Conservation (phyloP, 2,113 vertebrate species). For the Seriola quinqueradiata region DNA sequence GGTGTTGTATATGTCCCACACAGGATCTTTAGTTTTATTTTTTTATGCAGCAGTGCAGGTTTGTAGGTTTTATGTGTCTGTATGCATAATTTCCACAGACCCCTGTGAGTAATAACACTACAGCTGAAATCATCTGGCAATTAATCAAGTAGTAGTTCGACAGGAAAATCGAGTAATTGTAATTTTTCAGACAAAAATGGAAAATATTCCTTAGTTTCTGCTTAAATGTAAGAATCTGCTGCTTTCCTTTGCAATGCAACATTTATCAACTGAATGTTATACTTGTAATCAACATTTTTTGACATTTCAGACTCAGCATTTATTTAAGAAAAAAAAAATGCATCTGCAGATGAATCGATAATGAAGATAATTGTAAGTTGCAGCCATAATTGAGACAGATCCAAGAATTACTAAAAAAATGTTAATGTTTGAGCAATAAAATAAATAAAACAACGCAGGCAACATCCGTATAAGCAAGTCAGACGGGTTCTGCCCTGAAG, state of each 20-base stretch:
- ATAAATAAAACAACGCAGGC: neutral
- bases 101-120: neutral
- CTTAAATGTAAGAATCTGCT: neutral
- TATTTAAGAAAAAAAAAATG: neutral
- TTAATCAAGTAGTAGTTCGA: neutral
- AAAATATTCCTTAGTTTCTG: neutral
- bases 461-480: neutral
- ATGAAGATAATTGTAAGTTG: neutral
- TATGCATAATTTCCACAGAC: neutral
- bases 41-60: conserved; percentile 11
- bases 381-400: neutral
- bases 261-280: neutral
- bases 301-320: neutral
- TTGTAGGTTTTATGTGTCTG: conserved; percentile 22
- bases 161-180: neutral
- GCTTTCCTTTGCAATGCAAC: neutral
- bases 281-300: too few species aligned
- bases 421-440: neutral
- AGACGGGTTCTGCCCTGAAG: neutral
- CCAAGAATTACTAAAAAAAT: neutral
- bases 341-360: neutral
- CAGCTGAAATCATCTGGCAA: neutral
- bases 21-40: conserved; percentile 1
- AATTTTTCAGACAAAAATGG: neutral
- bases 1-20: conserved; percentile 22